phyloP scores from a whole-genome alignment of 2,113 vertebrate species.

The Sialia sialis region DNA sequence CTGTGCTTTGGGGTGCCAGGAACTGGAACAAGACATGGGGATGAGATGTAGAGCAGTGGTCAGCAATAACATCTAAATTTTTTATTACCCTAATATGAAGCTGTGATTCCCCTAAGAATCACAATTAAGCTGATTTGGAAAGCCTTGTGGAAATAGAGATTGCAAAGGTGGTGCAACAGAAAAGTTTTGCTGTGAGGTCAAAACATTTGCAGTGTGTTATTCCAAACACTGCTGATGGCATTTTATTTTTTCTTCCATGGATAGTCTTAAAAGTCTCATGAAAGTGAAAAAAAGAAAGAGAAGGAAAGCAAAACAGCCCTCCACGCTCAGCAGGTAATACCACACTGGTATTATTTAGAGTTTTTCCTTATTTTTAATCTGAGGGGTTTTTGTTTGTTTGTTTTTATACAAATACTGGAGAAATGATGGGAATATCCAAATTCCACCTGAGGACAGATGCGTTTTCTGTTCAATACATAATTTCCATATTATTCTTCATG shows the following conservation, averaged over 20 bases:
- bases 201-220: fast-evolving
- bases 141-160: not conserved
- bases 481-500: not conserved
- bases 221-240: not conserved
- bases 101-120: not conserved
- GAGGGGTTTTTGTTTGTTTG: not conserved
- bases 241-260: not conserved
- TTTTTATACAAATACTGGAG: not conserved
- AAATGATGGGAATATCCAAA: not conserved
- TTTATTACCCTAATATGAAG: not conserved
- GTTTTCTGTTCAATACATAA: not conserved
- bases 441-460: not conserved
- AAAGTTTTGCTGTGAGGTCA: fast-evolving
- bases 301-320: not conserved
- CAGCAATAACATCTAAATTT: not conserved
- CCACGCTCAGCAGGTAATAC: not conserved
- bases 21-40: fast-evolving
- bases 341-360: not conserved
- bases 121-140: not conserved
- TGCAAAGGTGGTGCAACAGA: not conserved
- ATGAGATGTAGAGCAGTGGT: fast-evolving
- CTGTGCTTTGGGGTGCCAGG: not conserved
- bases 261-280: not conserved
- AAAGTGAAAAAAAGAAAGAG: not conserved
- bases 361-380: not conserved